These are phyloP conservation scores for Nycteola revayana DNA, from an alignment of 2,888 invertebrate species.

Conservation along the genomic window DNA sequence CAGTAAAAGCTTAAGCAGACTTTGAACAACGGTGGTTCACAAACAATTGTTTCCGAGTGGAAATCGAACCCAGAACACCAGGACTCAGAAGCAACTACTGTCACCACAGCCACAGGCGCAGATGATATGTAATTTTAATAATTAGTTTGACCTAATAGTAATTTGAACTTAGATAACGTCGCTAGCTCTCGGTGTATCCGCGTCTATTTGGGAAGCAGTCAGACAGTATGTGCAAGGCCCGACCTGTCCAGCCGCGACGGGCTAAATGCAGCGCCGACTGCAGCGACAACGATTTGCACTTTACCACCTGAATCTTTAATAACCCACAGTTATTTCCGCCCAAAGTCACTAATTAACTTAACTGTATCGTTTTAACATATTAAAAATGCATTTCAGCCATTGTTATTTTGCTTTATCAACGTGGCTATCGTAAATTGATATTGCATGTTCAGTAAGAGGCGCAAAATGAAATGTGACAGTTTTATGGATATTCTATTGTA, in stretches of 20 bases:
- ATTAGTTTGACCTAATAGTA: too few relatives aligned
- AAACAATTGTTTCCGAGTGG: too few relatives aligned
- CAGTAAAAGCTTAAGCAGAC: too few relatives aligned
- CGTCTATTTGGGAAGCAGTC: constrained; percentile 61
- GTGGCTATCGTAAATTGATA: constrained; percentile 17
- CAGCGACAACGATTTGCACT: constrained; percentile 76
- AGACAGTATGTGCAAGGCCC: constrained; percentile 27
- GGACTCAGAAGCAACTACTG: too few relatives aligned
- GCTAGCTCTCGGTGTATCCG: constrained; percentile 35
- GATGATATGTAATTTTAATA: too few relatives aligned
- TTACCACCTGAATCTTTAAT: constrained; percentile 73
- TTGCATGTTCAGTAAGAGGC: constrained; percentile 12
- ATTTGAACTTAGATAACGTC: neutral
- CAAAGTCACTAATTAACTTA: constrained; percentile 62
- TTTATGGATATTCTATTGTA: neutral
- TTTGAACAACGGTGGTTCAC: too few relatives aligned
- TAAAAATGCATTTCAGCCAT: constrained; percentile 25
- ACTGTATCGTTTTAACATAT: constrained; percentile 27
- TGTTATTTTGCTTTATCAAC: constrained; percentile 18
- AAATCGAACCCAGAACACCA: too few relatives aligned
- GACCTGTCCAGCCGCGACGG: constrained; percentile 53
- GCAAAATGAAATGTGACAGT: neutral
- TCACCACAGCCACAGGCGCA: too few relatives aligned
- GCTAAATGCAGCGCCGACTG: constrained; percentile 65
- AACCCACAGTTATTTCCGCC: constrained; percentile 58